phyloP scores from a whole-genome alignment of 2,888 invertebrate species.

The Tinea pellionella region DNA sequence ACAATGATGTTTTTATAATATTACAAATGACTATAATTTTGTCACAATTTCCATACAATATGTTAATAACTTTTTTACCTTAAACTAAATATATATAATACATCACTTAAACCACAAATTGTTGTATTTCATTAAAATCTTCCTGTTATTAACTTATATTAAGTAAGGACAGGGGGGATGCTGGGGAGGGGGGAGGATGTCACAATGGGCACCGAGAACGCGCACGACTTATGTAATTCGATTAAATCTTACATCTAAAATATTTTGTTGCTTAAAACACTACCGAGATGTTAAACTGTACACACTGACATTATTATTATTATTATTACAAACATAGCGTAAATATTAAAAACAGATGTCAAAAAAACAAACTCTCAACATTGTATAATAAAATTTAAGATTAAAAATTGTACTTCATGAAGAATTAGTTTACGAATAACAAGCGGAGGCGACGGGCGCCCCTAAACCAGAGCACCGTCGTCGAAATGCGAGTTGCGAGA shows the following conservation, averaged over 20 bases:
- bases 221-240: constrained; percentile 53
- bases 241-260: constrained; percentile 68
- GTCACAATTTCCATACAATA: constrained; percentile 72
- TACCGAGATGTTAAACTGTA: constrained; percentile 68
- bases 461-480: background rate
- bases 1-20: constrained; percentile 30
- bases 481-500: background rate
- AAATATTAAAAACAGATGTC: constrained; percentile 34
- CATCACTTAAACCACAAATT: constrained; percentile 32
- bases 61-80: constrained; percentile 68
- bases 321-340: constrained; percentile 31
- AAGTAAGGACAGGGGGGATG: too few species aligned
- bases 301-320: constrained; percentile 32
- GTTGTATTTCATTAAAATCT: constrained; percentile 65
- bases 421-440: constrained; percentile 20
- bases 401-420: constrained; percentile 43
- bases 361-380: constrained; percentile 35
- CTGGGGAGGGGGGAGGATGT: too few species aligned
- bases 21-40: constrained; percentile 72
- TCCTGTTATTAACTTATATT: constrained; percentile 35
- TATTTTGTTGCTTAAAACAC: constrained; percentile 62
- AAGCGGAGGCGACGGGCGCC: constrained; percentile 19
- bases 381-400: constrained; percentile 23
- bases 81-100: constrained; percentile 65
- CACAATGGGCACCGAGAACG: too few species aligned